Evolutionary conservation across 1,140 invertebrate genomes (phyloP).

Genomic region (Halotydeus destructor): DNA sequence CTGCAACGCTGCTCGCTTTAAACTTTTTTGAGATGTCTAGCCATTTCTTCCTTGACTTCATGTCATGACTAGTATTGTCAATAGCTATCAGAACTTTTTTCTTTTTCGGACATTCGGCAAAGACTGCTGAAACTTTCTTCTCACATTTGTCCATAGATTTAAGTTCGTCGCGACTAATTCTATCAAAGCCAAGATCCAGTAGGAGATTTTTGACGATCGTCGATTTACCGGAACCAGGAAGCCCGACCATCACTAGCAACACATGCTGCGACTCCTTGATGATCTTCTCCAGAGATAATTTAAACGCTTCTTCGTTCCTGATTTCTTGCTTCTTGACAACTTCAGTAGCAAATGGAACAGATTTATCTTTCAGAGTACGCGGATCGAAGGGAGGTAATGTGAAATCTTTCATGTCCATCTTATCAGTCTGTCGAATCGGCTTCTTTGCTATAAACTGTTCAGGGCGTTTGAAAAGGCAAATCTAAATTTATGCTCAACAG

Average conservation of each 20-base stretch:
- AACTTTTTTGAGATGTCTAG: conserved; percentile 1
- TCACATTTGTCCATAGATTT: conserved; percentile 8
- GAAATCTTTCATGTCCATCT: not conserved
- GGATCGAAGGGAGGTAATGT: conserved; percentile 2
- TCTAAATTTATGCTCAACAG: conserved; percentile 13
- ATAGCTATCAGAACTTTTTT: conserved; percentile 7
- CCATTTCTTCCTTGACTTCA: conserved; percentile 5
- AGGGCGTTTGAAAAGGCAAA: conserved; percentile 12
- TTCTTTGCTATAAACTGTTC: conserved; percentile 12
- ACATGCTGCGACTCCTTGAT: too few species aligned
- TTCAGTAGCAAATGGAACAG: not conserved
- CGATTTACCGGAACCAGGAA: conserved; percentile 12
- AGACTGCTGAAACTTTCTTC: too few species aligned
- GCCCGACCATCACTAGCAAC: too few species aligned
- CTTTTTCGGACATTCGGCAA: not conserved
- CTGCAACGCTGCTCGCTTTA: not conserved
- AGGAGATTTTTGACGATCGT: conserved; percentile 6
- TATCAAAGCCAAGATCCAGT: conserved; percentile 4
- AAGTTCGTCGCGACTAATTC: conserved; percentile 7
- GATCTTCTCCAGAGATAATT: too few species aligned
- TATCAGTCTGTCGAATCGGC: not conserved
- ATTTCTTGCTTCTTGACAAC: too few species aligned
- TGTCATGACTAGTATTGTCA: conserved; percentile 12
- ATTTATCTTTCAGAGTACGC: not conserved
- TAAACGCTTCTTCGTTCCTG: too few species aligned